Evolutionary conservation across 2,113 vertebrate genomes (phyloP), one percentile per base, ranked within the genome.

Genomic region (Spea bombifrons): DNA sequence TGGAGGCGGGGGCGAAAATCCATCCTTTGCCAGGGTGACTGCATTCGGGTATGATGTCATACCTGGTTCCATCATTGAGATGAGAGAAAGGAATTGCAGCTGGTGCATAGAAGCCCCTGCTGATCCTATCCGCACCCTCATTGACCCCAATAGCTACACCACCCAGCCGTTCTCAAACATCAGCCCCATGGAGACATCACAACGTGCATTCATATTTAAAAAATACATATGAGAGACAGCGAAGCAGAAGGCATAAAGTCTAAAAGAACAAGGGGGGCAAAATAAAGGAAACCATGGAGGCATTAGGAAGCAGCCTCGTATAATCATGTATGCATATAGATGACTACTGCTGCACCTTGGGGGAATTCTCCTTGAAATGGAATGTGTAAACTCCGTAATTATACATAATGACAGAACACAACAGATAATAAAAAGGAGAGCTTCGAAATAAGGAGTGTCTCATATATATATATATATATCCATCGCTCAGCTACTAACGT

Each of bases 301-400:
- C 49, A 70, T 43, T 52, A 64, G 57, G 43, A 78, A 17, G 49
- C 57, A 16, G 65, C 10, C 9, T 66, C 55, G 30, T 46, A 73
- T 71, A 80, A 80, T 80, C 64, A 73, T 73, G 64, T 68, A 73
- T 80, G 78, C 71, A 80, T 74, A 64, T 68, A 61, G 73, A 80
- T 80, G 71, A 48, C 78, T 80, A 68, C 45, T 50, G 64, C 17
- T 57, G 45, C 78, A 80, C 78, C 78, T 74, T 68, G 46, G 64
- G 30, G 71, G 78, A 80, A 73, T 74, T 80, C 71, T 74, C 45
- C 52, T 68, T 74, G 64, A 80, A 80, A 80, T 74, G 71, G 78
- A 73, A 80, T 68, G 71, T 80, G 70, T 79, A 73, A 79, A 79
- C 77, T 79, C 73, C 64, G 52, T 80, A 80, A 80, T 74, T 67